These are phyloP conservation scores for Rhabdornis inornatus DNA, from an alignment of 2,113 vertebrate species.

Conservation along the genomic window DNA sequence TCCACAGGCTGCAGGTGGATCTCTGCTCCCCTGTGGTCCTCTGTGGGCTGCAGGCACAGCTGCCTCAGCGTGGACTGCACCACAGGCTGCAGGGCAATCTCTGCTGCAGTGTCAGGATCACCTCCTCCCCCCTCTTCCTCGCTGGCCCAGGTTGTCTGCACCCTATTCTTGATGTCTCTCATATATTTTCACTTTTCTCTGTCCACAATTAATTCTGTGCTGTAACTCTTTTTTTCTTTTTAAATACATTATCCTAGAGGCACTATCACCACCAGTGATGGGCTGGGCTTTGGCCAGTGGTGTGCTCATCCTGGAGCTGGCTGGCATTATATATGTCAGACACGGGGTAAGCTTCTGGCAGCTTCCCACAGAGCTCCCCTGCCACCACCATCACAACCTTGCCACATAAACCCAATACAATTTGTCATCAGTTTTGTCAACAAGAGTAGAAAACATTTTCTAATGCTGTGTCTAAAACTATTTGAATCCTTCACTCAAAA, in stretches of 20 bases:
- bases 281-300: background rate
- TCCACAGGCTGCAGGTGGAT: background rate
- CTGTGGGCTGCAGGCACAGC: background rate
- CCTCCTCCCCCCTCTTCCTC: background rate
- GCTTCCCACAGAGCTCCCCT: background rate
- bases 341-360: background rate
- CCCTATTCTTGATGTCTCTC: background rate
- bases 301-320: background rate
- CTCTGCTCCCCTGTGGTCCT: background rate
- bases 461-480: background rate
- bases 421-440: background rate
- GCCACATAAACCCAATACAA: background rate
- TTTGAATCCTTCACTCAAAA: background rate
- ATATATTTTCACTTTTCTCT: background rate
- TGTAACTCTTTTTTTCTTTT: background rate
- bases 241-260: background rate
- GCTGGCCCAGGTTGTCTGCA: background rate
- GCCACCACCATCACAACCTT: background rate
- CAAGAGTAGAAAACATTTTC: background rate
- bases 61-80: background rate
- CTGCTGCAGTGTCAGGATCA: background rate
- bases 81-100: background rate
- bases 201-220: background rate
- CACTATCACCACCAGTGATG: rapidly evolving
- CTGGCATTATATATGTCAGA: background rate